These are phyloP conservation scores for Larimichthys polyactis DNA, from an alignment of 2,113 vertebrate species.

Conservation along the genomic window DNA sequence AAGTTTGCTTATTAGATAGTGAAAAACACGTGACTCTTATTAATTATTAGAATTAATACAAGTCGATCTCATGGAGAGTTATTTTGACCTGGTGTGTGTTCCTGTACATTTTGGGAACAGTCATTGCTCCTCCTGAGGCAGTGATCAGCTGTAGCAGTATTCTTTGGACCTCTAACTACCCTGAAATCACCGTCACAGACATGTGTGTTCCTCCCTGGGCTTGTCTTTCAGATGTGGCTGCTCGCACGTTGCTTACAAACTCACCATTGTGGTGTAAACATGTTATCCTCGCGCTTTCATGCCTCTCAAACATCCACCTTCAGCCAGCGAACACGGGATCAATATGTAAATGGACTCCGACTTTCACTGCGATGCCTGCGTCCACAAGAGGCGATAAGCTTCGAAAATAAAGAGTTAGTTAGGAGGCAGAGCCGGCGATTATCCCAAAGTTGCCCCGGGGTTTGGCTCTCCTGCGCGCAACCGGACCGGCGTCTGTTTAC, in stretches of 20 bases:
- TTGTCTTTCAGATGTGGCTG: slow-evolving; percentile 15
- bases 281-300: slow-evolving; percentile 61
- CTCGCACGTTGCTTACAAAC: slow-evolving; percentile 27
- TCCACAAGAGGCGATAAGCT: slow-evolving; percentile 75
- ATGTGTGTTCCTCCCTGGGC: slow-evolving; percentile 41
- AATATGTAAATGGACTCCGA: slow-evolving; percentile 72
- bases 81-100: too few species aligned
- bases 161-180: slow-evolving; percentile 36
- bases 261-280: slow-evolving; percentile 46
- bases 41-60: not conserved
- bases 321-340: slow-evolving; percentile 66
- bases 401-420: slow-evolving; percentile 53
- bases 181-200: slow-evolving; percentile 59
- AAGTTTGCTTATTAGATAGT: not conserved
- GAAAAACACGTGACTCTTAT: not conserved
- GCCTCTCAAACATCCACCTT: slow-evolving; percentile 45
- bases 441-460: slow-evolving; percentile 74
- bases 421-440: slow-evolving; percentile 73
- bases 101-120: too few species aligned
- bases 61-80: not conserved
- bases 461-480: slow-evolving; percentile 66
- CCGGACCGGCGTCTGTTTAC: slow-evolving; percentile 74
- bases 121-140: slow-evolving; percentile 1
- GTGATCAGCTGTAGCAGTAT: not conserved
- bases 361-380: slow-evolving; percentile 51